Evolutionary conservation across 2,888 invertebrate species (phyloP).

Genomic region (Helleia helle): DNA sequence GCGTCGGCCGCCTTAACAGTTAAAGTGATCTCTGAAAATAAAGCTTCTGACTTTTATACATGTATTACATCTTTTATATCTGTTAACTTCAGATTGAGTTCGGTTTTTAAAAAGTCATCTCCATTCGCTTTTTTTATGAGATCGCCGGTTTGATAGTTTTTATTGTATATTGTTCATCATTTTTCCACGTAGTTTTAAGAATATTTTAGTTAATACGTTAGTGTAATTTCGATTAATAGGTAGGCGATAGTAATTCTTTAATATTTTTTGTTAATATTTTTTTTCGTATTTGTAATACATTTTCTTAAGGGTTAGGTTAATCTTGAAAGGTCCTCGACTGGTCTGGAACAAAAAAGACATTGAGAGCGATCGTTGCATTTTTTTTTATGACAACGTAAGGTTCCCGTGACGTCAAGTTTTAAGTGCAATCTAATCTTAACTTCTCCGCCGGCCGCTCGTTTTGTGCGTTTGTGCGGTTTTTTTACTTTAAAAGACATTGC

Average conservation of each 20-base stretch:
- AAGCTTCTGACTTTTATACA: conserved; percentile 14
- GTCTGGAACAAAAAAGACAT: conserved; percentile 7
- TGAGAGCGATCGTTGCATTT: conserved; percentile 44
- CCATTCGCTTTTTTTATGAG: conserved; percentile 27
- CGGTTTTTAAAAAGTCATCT: conserved; percentile 6
- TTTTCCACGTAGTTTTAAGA: conserved; percentile 67
- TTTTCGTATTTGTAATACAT: conserved; percentile 61
- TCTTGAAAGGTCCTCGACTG: conserved; percentile 9
- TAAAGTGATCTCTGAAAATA: conserved; percentile 44
- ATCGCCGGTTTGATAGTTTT: conserved; percentile 66
- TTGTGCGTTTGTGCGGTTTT: background rate
- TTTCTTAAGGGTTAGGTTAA: conserved; percentile 58
- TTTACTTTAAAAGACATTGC: conserved; percentile 49
- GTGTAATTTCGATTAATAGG: conserved; percentile 67
- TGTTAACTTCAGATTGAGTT: background rate
- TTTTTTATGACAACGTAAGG: conserved; percentile 37
- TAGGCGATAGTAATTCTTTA: conserved; percentile 67
- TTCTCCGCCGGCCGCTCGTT: conserved; percentile 18
- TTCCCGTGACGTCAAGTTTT: conserved; percentile 29
- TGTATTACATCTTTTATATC: conserved; percentile 5
- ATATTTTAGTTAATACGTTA: conserved; percentile 64
- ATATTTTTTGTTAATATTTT: conserved; percentile 69
- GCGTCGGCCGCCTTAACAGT: conserved; percentile 67
- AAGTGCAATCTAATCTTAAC: conserved; percentile 28
- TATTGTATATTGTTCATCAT: conserved; percentile 72